A percentile compares a stretch with the other conserved stretches of the same genome.
These are phyloP conservation scores for Pachyramphus minor DNA, from an alignment of 2,113 vertebrate genomes.

Conservation along the genomic window DNA sequence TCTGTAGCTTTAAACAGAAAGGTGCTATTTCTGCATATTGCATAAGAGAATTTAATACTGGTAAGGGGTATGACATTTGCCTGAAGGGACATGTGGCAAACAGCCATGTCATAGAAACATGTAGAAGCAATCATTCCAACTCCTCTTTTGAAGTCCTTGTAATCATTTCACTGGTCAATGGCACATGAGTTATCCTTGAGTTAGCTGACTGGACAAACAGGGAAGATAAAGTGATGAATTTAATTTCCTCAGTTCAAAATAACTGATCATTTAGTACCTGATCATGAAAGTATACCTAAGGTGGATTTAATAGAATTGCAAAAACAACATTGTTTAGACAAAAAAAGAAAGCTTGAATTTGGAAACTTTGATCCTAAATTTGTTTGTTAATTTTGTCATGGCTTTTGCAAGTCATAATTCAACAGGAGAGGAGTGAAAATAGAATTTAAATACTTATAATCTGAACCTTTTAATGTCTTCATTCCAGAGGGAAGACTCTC, in stretches of 20 bases:
- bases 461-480: not conserved
- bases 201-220: not conserved
- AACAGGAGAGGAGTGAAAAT: not conserved
- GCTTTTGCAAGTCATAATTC: not conserved
- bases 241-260: not conserved
- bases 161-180: not conserved
- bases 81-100: not conserved
- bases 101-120: not conserved
- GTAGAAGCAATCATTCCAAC: not conserved
- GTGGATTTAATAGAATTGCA: not conserved
- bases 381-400: not conserved
- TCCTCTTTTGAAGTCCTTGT: not conserved
- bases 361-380: not conserved
- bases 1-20: constrained; percentile 13
- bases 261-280: not conserved
- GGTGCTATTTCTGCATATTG: not conserved
- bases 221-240: not conserved
- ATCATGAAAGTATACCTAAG: not conserved
- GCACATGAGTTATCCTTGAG: not conserved
- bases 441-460: not conserved
- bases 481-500: not conserved
- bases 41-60: not conserved
- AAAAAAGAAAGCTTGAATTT: not conserved
- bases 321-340: not conserved
- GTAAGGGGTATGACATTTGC: not conserved